These are phyloP conservation scores for Ptilodon capucinus DNA, from an alignment of 2,888 invertebrate species.

Conservation along the genomic window DNA sequence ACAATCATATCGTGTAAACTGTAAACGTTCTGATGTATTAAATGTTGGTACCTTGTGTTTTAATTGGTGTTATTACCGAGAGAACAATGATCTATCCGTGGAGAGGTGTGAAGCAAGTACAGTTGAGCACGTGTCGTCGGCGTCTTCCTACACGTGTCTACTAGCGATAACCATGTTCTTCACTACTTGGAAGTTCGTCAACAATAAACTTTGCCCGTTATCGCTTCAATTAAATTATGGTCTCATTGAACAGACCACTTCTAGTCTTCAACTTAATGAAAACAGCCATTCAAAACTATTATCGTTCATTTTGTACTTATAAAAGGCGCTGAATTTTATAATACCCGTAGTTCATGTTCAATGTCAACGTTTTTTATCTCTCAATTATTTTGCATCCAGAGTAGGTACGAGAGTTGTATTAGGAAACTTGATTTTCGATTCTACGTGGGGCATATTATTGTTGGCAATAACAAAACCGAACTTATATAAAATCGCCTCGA, in stretches of 20 bases:
- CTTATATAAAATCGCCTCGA: conserved; percentile 4
- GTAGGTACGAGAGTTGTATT: neutral
- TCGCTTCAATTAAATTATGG: conserved; percentile 34
- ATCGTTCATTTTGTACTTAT: neutral
- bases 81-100: conserved; percentile 36
- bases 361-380: neutral
- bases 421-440: conserved; percentile 8
- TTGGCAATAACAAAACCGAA: conserved; percentile 6
- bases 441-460: neutral
- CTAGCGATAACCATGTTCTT: conserved; percentile 46
- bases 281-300: neutral
- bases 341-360: neutral
- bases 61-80: conserved; percentile 15
- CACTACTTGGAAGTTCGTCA: conserved; percentile 48
- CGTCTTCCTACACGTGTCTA: conserved; percentile 45
- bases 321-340: neutral
- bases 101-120: conserved; percentile 33
- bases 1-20: conserved; percentile 14
- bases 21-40: neutral
- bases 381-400: neutral
- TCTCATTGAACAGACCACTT: conserved; percentile 13
- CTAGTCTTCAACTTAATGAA: neutral
- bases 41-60: conserved; percentile 4
- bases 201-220: conserved; percentile 46
- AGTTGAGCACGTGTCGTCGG: conserved; percentile 41